Conservation (phyloP, 2,888 invertebrate species). For the Baronia brevicornis region DNA sequence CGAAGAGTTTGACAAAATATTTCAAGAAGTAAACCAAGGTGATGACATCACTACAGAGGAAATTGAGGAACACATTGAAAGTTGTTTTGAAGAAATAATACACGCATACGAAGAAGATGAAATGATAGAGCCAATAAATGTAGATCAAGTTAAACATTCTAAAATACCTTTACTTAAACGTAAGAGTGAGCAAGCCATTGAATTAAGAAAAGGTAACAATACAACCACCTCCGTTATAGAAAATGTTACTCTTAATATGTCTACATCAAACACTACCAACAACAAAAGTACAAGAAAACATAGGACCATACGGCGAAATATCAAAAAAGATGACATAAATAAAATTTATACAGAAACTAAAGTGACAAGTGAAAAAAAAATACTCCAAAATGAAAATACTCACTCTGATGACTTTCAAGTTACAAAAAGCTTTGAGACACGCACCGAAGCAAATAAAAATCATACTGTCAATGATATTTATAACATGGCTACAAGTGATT, state of each 20-base stretch:
- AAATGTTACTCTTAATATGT: slow-evolving; percentile 19
- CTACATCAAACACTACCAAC: neutral
- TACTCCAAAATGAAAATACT: neutral
- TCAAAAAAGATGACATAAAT: slow-evolving; percentile 1
- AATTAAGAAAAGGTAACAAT: slow-evolving; percentile 20
- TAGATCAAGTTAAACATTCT: slow-evolving; percentile 34
- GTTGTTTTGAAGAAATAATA: slow-evolving; percentile 57
- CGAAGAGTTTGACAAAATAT: slow-evolving; percentile 61
- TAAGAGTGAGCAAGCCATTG: slow-evolving; percentile 39
- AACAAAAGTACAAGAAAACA: neutral
- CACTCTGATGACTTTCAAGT: neutral
- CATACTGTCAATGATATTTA: neutral
- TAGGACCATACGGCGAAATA: neutral
- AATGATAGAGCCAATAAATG: slow-evolving; percentile 25
- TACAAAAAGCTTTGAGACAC: neutral
- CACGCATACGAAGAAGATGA: slow-evolving; percentile 52
- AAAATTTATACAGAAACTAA: slow-evolving; percentile 1
- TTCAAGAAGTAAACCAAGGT: slow-evolving; percentile 43
- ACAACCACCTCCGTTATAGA: slow-evolving; percentile 18
- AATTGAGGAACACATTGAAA: slow-evolving; percentile 47
- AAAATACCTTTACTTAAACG: slow-evolving; percentile 50
- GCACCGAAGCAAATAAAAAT: neutral
- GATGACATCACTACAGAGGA: slow-evolving; percentile 23
- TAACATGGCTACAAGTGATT: too few species aligned
- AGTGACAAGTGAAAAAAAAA: slow-evolving; percentile 1